Conservation (phyloP, 2,888 invertebrate species). For the Tenthredo mesomela region DNA sequence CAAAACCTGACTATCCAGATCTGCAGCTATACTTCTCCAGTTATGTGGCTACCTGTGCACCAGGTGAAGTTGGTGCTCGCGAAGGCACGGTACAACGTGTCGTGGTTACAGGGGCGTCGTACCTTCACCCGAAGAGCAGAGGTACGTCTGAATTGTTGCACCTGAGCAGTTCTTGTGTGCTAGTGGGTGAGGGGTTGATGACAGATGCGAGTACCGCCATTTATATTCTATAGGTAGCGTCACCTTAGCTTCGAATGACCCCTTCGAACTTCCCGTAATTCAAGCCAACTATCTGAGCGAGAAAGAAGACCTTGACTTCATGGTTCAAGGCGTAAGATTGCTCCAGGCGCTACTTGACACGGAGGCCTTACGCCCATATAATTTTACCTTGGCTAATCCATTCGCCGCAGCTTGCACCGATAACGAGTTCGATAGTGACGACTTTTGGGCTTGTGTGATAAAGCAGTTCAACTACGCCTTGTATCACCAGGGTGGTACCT, state of each 20-base stretch:
- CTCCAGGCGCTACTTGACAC: conserved; percentile 81
- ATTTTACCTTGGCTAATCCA: conserved; percentile 55
- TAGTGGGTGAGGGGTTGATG: neutral
- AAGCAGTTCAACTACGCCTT: conserved; percentile 85
- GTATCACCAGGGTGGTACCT: conserved; percentile 68
- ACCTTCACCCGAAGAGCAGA: conserved; percentile 83
- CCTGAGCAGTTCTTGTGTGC: neutral
- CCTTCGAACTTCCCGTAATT: conserved; percentile 84
- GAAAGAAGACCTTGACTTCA: conserved; percentile 82
- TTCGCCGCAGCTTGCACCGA: conserved; percentile 37
- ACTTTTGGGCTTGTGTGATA: conserved; percentile 87
- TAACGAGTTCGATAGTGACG: conserved; percentile 77
- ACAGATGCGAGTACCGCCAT: too few relatives aligned
- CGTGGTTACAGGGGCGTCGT: conserved; percentile 74
- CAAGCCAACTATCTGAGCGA: conserved; percentile 88
- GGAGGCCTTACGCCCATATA: conserved; percentile 72
- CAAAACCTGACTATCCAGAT: conserved; percentile 83
- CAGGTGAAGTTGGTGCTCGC: conserved; percentile 78
- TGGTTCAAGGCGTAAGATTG: conserved; percentile 83
- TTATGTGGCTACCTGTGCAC: conserved; percentile 81
- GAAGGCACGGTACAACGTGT: conserved; percentile 69
- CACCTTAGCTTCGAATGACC: conserved; percentile 83
- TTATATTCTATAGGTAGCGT: conserved; percentile 76
- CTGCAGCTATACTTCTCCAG: conserved; percentile 85
- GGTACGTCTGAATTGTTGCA: conserved; percentile 73